Percentiles rank a stretch among this genome's conserved stretches.
phyloP scores from a whole-genome alignment of 2,113 vertebrate genomes.

The Antennarius striatus region DNA sequence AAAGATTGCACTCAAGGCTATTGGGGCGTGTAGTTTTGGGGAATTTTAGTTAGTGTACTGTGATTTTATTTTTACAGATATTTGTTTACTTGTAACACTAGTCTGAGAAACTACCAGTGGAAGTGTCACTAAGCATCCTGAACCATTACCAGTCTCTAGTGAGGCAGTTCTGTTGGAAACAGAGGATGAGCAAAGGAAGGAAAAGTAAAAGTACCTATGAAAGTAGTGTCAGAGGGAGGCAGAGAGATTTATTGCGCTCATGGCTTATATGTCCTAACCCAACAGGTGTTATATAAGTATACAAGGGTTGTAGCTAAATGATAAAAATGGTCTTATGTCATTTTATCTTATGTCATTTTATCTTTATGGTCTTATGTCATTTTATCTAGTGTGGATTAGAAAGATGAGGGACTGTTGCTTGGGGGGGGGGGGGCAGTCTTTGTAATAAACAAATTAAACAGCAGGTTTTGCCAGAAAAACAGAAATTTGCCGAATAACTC shows the following conservation, averaged over 20 bases:
- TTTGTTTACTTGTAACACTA: conserved; percentile 50
- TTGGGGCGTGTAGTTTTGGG: conserved; percentile 27
- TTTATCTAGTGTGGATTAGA: conserved; percentile 33
- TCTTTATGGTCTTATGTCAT: too few relatives aligned
- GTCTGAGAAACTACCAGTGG: too few relatives aligned
- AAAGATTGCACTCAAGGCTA: conserved; percentile 26
- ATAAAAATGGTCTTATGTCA: too few relatives aligned
- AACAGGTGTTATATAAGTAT: conserved; percentile 1
- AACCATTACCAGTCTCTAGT: too few relatives aligned
- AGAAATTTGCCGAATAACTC: conserved; percentile 57
- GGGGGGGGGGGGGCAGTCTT: conserved; percentile 37
- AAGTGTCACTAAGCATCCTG: too few relatives aligned
- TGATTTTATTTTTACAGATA: conserved; percentile 43
- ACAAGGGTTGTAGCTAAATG: conserved; percentile 20
- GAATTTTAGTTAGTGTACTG: conserved; percentile 17
- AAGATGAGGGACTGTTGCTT: conserved; percentile 14
- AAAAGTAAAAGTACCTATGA: neutral
- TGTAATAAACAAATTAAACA: conserved; percentile 69
- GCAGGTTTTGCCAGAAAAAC: conserved; percentile 53
- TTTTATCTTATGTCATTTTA: conserved; percentile 30
- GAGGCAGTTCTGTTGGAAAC: too few relatives aligned
- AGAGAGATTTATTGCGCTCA: neutral
- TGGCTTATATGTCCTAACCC: too few relatives aligned
- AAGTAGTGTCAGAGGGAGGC: neutral
- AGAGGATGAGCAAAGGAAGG: neutral